These are phyloP conservation scores for Enteromius fasciolatus DNA, from an alignment of 2,797 vertebrate genomes.

Conservation along the genomic window DNA sequence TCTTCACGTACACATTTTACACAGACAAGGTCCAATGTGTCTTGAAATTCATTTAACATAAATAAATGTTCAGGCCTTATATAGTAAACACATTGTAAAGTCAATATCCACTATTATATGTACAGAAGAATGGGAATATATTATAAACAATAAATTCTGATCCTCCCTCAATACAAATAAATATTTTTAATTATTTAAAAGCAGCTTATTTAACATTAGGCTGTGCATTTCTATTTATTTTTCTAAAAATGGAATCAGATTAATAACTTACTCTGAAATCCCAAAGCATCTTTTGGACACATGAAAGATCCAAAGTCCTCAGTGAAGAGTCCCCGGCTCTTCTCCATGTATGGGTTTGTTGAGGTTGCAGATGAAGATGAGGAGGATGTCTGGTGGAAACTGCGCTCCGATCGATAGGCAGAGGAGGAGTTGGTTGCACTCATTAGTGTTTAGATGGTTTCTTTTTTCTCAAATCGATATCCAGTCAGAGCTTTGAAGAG, in stretches of 20 bases:
- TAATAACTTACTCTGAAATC: constrained; percentile 87
- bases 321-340: constrained; percentile 83
- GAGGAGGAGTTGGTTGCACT: constrained; percentile 81
- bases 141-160: constrained; percentile 3
- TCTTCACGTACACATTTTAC: constrained; percentile 24
- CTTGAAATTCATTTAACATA: neutral
- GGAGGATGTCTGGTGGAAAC: constrained; percentile 78
- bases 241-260: constrained; percentile 9
- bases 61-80: neutral
- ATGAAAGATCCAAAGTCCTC: constrained; percentile 92
- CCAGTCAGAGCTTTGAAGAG: constrained; percentile 9
- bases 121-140: neutral
- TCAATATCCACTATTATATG: neutral
- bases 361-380: constrained; percentile 71
- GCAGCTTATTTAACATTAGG: neutral
- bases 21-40: constrained; percentile 12
- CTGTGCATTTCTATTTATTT: constrained; percentile 14
- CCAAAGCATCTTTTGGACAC: constrained; percentile 82
- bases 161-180: neutral
- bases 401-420: constrained; percentile 86
- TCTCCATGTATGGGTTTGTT: constrained; percentile 89
- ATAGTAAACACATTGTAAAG: neutral
- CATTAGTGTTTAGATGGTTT: constrained; percentile 71
- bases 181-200: neutral
- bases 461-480: constrained; percentile 41